These are phyloP conservation scores for Sebastes vulpes DNA, from an alignment of 2,797 vertebrate genomes.

Conservation along the genomic window DNA sequence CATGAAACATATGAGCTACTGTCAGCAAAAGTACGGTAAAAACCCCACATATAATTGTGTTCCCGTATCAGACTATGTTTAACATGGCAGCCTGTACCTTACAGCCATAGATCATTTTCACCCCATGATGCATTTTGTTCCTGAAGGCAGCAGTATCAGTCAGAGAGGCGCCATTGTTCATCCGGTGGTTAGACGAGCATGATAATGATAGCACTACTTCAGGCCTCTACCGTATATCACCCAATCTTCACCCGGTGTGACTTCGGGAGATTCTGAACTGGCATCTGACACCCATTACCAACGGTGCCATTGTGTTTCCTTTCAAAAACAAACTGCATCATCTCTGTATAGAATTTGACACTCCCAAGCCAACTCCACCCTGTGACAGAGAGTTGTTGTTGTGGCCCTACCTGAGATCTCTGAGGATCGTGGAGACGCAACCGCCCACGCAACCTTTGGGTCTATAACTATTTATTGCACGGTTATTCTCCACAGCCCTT, in stretches of 20 bases:
- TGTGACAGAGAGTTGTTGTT: constrained; percentile 18
- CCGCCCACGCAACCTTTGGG: not conserved
- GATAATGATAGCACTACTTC: constrained; percentile 20
- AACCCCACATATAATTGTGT: not conserved
- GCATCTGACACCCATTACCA: constrained; percentile 32
- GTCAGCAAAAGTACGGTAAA: not conserved
- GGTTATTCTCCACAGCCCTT: not conserved
- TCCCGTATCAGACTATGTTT: constrained; percentile 7
- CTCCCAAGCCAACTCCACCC: constrained; percentile 50
- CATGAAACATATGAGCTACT: not conserved
- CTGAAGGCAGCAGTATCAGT: constrained; percentile 14
- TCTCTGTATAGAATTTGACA: constrained; percentile 44
- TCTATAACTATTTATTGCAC: not conserved
- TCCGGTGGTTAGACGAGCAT: constrained; percentile 1
- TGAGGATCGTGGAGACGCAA: not conserved
- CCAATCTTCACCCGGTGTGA: constrained; percentile 1
- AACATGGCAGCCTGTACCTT: not conserved
- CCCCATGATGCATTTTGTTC: constrained; percentile 20
- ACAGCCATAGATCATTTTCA: constrained; percentile 29
- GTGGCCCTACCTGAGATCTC: constrained; percentile 25
- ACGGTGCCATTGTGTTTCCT: constrained; percentile 49
- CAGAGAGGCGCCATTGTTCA: constrained; percentile 45
- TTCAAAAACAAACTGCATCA: constrained; percentile 61
- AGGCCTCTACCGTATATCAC: constrained; percentile 21
- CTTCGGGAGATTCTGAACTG: constrained; percentile 30